phyloP scores from a whole-genome alignment of 2,113 vertebrate genomes.

The Plecturocebus donacophilus region DNA sequence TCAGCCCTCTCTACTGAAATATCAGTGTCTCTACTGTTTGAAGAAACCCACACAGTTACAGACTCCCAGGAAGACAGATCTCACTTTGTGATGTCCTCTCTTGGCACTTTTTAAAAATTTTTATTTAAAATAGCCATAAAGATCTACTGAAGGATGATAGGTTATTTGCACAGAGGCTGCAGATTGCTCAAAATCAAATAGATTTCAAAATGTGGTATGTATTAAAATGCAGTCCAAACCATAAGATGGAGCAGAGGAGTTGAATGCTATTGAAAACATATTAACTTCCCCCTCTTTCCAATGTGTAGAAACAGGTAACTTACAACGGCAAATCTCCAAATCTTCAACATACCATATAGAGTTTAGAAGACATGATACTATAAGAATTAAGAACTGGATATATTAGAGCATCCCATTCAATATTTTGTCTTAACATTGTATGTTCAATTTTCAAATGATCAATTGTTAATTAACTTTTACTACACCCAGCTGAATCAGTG shows the following conservation, averaged over 20 bases:
- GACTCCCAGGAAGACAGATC: background rate
- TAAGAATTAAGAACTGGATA: background rate
- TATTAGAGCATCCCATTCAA: background rate
- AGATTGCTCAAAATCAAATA: slow-evolving; percentile 4
- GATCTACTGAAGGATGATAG: slow-evolving; percentile 1
- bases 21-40: too few species aligned
- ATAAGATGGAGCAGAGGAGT: background rate
- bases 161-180: background rate
- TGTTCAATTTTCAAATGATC: slow-evolving; percentile 42
- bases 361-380: background rate
- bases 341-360: background rate
- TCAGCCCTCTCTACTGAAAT: background rate
- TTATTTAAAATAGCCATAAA: background rate
- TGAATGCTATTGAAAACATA: slow-evolving; percentile 9
- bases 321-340: background rate
- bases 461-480: background rate
- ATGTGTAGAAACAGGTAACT: background rate
- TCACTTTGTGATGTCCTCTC: background rate
- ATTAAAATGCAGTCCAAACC: slow-evolving; percentile 40
- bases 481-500: background rate
- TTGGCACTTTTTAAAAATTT: background rate
- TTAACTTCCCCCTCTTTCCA: background rate
- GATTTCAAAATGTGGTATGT: slow-evolving; percentile 34
- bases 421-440: slow-evolving; percentile 20
- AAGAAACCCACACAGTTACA: background rate